Percentiles rank a stretch among this genome's conserved stretches.
Evolutionary conservation across 2,888 invertebrate species (phyloP).

Genomic region (Idaea straminata): DNA sequence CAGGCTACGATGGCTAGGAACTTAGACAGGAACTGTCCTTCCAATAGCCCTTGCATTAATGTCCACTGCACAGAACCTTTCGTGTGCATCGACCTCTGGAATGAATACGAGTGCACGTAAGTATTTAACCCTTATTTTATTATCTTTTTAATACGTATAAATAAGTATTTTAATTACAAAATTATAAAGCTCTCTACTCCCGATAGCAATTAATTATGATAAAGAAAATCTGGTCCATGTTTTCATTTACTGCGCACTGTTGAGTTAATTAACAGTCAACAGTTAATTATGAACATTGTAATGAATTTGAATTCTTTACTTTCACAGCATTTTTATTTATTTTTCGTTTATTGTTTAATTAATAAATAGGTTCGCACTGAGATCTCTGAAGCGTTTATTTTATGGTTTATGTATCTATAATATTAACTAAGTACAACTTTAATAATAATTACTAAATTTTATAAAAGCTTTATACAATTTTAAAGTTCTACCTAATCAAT

Average conservation of each 20-base stretch:
- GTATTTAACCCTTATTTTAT: constrained; percentile 57
- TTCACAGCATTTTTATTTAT: constrained; percentile 19
- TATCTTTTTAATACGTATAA: background rate
- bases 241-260: background rate
- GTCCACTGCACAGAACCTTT: constrained; percentile 96
- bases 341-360: constrained; percentile 29
- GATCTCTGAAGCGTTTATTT: constrained; percentile 37
- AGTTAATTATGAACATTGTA: constrained; percentile 5
- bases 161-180: background rate
- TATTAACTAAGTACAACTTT: constrained; percentile 20
- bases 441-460: constrained; percentile 13
- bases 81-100: constrained; percentile 98
- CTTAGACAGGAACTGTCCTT: constrained; percentile 94
- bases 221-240: constrained; percentile 3
- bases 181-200: background rate
- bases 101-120: constrained; percentile 99
- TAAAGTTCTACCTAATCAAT: constrained; percentile 11
- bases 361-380: constrained; percentile 54
- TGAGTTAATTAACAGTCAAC: constrained; percentile 1
- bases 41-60: constrained; percentile 96
- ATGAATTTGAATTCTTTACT: constrained; percentile 8
- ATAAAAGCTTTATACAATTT: constrained; percentile 9
- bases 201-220: background rate
- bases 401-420: constrained; percentile 21
- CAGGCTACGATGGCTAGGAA: constrained; percentile 97